Evolutionary conservation across 1,140 invertebrate genomes (phyloP), one percentile per base, ranked within the genome.

Genomic region (Drosophila pallidifrons): DNA sequence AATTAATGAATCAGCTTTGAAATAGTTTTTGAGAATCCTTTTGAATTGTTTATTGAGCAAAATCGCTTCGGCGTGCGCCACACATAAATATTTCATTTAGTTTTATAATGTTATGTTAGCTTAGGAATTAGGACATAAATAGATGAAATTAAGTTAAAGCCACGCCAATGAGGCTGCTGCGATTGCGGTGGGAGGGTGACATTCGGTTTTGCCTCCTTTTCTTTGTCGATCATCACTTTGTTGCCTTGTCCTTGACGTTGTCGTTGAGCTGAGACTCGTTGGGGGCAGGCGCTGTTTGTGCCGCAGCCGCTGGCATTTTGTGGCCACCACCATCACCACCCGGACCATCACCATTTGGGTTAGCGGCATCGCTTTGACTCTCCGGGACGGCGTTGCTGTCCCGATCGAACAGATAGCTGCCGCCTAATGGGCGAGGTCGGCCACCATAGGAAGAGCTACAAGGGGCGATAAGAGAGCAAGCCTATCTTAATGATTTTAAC

Each of bases 381-480:
- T 91, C 86, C 41, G 85, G 52, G 15, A 86, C 77, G 15, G 76
- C 59, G 52, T 87, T 82, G 52, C 79, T 79, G 59, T 91, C 83
- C 35, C 91, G 90, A 66, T 92, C 91, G 63, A 92, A 83, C n/a
- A 92, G 81, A 75, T 92, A 92, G 64, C 91, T 92, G 43, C 91
- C 91, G 76, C 91, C 91, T 92, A 92, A 65, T 73, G 91, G 89
- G 67, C 89, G 91, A 54, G 79, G 72, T 82, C 91, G 79, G 72
- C 87, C 87, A 90, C 91, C 90, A 86, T 92, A 92, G 83, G 91
- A 77, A 92, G 90, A 78, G 90, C 91, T 92, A 92, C 46, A 89
- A 92, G 91, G 77, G 91, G 91, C 73, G 91, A 92, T 58, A 92
- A 85, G 65, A 92, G 91, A 59, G 76, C 79, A 75, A 91, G 85